These are phyloP conservation scores for Lissonota sp. DNA, from an alignment of 2,888 invertebrate genomes.

Conservation along the genomic window DNA sequence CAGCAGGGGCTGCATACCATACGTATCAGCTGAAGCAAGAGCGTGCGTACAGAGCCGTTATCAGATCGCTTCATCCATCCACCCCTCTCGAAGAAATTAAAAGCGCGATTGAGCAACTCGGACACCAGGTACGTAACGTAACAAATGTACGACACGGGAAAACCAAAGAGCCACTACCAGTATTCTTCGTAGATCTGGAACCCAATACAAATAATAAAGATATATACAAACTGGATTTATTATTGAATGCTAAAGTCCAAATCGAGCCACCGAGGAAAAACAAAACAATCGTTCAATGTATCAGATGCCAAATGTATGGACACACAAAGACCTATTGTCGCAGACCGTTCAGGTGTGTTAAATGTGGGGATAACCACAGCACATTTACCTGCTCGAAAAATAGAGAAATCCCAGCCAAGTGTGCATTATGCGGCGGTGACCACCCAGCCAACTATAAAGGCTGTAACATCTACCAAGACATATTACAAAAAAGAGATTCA, in stretches of 20 bases:
- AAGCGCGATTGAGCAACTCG: slow-evolving; percentile 44
- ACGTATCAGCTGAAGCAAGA: slow-evolving; percentile 62
- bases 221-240: slow-evolving; percentile 57
- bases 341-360: slow-evolving; percentile 82
- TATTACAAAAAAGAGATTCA: slow-evolving; percentile 1
- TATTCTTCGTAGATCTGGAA: slow-evolving; percentile 69
- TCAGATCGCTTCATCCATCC: slow-evolving; percentile 55
- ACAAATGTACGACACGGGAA: slow-evolving; percentile 48
- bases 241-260: slow-evolving; percentile 71
- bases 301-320: slow-evolving; percentile 84
- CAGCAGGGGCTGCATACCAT: neutral
- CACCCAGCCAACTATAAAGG: slow-evolving; percentile 30
- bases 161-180: slow-evolving; percentile 63
- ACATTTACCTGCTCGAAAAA: slow-evolving; percentile 66
- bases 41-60: slow-evolving; percentile 54
- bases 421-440: slow-evolving; percentile 5
- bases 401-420: slow-evolving; percentile 22
- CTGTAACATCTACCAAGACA: slow-evolving; percentile 2
- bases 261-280: slow-evolving; percentile 80
- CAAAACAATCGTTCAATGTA: slow-evolving; percentile 79
- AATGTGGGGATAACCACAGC: slow-evolving; percentile 82
- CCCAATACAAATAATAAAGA: slow-evolving; percentile 68
- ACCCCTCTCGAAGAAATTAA: slow-evolving; percentile 53
- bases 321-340: slow-evolving; percentile 83
- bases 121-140: slow-evolving; percentile 62